Conservation (phyloP, 2,113 vertebrate species). For the Peromyscus maniculatus region DNA sequence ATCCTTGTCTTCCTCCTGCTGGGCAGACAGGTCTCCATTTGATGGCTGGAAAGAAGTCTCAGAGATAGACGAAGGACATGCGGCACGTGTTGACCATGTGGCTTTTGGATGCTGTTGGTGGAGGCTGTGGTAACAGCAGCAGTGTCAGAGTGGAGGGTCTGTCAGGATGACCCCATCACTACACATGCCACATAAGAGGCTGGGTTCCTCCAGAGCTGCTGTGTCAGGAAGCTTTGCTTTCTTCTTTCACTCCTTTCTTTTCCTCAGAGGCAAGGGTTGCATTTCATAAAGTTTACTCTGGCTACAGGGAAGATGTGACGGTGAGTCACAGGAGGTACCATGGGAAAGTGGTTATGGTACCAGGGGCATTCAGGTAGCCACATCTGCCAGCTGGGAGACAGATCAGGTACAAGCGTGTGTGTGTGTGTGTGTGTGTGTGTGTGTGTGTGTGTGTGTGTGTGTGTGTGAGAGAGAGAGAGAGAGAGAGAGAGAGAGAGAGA, state of each 20-base stretch:
- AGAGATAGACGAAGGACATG: not conserved
- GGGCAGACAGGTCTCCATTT: not conserved
- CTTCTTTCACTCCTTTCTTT: not conserved
- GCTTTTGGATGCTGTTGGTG: not conserved
- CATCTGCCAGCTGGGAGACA: not conserved
- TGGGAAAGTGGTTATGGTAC: not conserved
- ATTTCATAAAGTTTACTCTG: not conserved
- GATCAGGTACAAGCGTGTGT: not conserved
- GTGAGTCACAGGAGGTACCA: accelerated
- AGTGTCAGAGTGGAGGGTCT: too few species aligned
- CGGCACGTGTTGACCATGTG: not conserved
- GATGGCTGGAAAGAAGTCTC: not conserved
- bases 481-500: too few species aligned
- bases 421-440: not conserved
- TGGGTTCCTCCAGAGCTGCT: not conserved
- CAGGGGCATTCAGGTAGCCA: not conserved
- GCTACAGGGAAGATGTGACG: not conserved
- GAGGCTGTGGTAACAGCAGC: not conserved
- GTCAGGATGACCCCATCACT: not conserved
- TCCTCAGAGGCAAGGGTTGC: not conserved
- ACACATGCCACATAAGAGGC: not conserved
- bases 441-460: not conserved
- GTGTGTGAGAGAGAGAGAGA: not conserved
- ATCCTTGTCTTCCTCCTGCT: not conserved
- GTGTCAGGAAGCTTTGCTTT: not conserved